Base-by-base conservation (phyloP, 2,113 vertebrate species). In the Gambusia affinis region DNA sequence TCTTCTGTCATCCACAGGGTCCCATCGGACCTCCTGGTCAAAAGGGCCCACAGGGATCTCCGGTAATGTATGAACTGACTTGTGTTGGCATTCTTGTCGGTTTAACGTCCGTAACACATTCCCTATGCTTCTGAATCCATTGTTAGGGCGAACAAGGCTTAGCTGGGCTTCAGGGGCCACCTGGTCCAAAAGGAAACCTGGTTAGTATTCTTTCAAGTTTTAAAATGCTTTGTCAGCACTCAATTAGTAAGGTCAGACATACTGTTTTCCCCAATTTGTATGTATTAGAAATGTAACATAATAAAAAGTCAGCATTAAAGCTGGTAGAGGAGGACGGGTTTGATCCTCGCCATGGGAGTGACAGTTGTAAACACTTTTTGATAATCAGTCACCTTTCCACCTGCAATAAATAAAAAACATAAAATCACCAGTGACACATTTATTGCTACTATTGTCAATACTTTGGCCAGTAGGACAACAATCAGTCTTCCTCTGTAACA, bases 61-160 rank as follows among this genome's bases (percentile, higher is more conserved):
- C 63, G 88, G 89, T 92, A 90, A 80, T 14, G 30, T 60, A 30
- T 70, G 8, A 75, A 11, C 30, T 30, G 22, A 65, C 28, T 30
- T 1, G 3, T 69, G 6, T 66, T 24, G 44, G 19, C 54, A 39
- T 19, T 27, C 1, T 51, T 63, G 4, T 2, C 54, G 4, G 4
- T 14, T 22, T 60, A 0, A 76, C 60, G 1, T 57, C 8, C 0
- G 29, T 39, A 51, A 72, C 39, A 47, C 8, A 3, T 30, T 63
- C 33, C 17, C 0, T 35, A 2, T 70, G 4, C 22, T 76, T n/a
- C 42, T 72, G 3, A 28, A 39, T 33, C 10, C 72, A 8, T 64
- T 77, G 77, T 70, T 28, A 92, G 91, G 89, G 91, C 30, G 82
- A 83, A 35, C 30, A 1, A 8, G 91, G 91, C 2, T 62, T 71